Conservation (phyloP, 2,113 vertebrate species). For the Taurulus bubalis region DNA sequence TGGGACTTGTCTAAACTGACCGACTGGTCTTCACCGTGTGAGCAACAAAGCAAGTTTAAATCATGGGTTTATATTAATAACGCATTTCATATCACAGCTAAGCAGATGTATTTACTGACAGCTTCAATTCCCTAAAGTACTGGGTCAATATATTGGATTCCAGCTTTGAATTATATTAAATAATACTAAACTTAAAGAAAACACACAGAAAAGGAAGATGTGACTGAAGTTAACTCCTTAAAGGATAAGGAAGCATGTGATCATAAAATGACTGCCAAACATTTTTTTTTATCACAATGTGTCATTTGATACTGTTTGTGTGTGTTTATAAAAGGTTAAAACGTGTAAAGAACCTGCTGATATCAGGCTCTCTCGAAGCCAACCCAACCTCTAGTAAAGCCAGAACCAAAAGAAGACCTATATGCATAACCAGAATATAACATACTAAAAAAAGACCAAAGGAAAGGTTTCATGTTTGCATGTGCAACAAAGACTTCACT, state of each 20-base stretch:
- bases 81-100: not conserved
- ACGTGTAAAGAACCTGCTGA: not conserved
- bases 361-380: not conserved
- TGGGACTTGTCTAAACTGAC: not conserved
- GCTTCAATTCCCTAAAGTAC: not conserved
- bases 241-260: not conserved
- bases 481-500: constrained; percentile 11
- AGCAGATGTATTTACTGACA: not conserved
- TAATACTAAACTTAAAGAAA: not conserved
- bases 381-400: not conserved
- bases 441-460: not conserved
- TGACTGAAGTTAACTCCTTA: not conserved
- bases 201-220: not conserved
- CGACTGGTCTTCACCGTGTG: constrained; percentile 25
- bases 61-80: not conserved
- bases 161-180: not conserved
- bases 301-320: not conserved
- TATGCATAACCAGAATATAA: not conserved
- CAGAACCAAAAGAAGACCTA: not conserved
- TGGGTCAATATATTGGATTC: not conserved
- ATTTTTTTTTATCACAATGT: not conserved
- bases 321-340: not conserved
- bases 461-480: not conserved
- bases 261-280: no score
- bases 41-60: constrained; percentile 18